These are phyloP conservation scores for Australoheros facetus DNA, from an alignment of 2,797 vertebrate genomes.

Conservation along the genomic window DNA sequence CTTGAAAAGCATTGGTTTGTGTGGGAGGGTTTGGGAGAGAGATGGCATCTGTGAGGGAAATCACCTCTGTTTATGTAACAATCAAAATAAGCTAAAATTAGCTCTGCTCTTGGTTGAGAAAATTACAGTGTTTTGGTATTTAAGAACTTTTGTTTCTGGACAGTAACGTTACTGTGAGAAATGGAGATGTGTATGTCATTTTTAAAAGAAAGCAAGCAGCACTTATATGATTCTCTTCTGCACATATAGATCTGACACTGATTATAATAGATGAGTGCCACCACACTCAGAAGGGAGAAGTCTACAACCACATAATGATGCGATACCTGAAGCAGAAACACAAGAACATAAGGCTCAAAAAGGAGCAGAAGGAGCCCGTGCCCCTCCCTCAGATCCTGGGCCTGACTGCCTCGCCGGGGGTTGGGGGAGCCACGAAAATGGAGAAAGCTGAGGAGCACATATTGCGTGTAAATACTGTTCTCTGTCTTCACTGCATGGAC, in stretches of 20 bases:
- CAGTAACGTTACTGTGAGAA: background rate
- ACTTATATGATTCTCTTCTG: conserved; percentile 3
- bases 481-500: background rate
- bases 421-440: conserved; percentile 86
- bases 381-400: conserved; percentile 92
- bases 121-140: conserved; percentile 3
- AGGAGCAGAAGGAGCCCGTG: conserved; percentile 78
- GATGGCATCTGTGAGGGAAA: conserved; percentile 31
- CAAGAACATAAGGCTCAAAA: conserved; percentile 79
- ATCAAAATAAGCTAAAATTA: conserved; percentile 23
- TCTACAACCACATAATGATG: conserved; percentile 96
- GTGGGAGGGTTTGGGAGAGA: conserved; percentile 30
- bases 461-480: conserved; percentile 84
- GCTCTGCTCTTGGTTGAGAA: background rate
- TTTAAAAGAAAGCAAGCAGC: background rate
- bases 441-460: conserved; percentile 91
- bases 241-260: conserved; percentile 86
- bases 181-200: conserved; percentile 7
- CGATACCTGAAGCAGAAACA: conserved; percentile 90
- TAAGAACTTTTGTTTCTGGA: background rate
- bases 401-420: conserved; percentile 94
- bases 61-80: conserved; percentile 32
- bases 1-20: conserved; percentile 48
- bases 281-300: conserved; percentile 93
- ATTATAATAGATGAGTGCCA: conserved; percentile 96